A percentile compares a stretch with the other conserved stretches of the same genome.
These are phyloP conservation scores for Dendrocincla fuliginosa DNA, from an alignment of 2,797 vertebrate genomes.

Conservation along the genomic window DNA sequence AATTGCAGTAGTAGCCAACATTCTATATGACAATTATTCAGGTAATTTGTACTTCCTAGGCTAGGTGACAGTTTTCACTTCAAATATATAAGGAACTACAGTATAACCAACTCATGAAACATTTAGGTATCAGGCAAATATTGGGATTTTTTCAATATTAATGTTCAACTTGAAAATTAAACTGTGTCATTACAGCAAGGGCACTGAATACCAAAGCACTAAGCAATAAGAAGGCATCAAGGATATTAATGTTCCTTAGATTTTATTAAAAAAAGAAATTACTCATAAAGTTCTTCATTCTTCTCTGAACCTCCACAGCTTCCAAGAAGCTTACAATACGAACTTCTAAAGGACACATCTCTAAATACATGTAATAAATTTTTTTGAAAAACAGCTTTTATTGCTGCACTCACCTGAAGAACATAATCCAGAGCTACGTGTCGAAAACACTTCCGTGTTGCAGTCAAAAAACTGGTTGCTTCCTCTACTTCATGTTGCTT, in stretches of 20 bases:
- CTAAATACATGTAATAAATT: background rate
- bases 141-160: background rate
- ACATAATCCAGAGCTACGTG: constrained; percentile 98
- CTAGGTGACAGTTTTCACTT: background rate
- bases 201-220: background rate
- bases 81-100: background rate
- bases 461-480: constrained; percentile 91
- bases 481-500: constrained; percentile 97
- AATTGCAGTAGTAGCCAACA: background rate
- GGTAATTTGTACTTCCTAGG: background rate
- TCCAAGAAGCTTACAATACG: background rate
- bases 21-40: background rate
- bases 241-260: background rate
- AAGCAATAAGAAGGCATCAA: background rate
- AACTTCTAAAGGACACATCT: background rate
- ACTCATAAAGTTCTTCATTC: background rate
- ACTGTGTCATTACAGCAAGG: background rate
- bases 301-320: background rate
- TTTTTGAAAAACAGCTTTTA: background rate
- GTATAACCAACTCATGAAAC: background rate
- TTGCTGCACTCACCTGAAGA: constrained; percentile 83
- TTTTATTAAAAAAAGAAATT: background rate
- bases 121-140: background rate
- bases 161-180: background rate
- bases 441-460: constrained; percentile 95